Percentiles rank a stretch among this genome's conserved stretches.
Conservation (phyloP, 1,140 invertebrate genomes). For the Micrasema longulum region DNA sequence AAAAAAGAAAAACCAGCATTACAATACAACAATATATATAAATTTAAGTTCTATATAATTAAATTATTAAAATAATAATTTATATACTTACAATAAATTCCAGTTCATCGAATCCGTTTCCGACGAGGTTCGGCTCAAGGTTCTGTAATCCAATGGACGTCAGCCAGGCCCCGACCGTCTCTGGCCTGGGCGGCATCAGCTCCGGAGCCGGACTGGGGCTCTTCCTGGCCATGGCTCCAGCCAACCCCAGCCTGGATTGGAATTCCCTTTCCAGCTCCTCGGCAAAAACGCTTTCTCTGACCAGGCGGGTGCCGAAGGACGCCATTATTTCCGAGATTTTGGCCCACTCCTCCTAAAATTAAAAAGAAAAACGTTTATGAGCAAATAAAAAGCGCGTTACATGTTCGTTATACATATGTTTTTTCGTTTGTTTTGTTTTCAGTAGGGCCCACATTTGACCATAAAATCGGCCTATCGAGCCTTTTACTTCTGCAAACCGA, state of each 20-base stretch:
- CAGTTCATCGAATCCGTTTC: constrained; percentile 92
- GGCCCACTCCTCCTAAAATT: constrained; percentile 87
- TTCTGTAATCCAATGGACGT: constrained; percentile 81
- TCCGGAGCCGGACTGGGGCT: constrained; percentile 47
- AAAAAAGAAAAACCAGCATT: no score
- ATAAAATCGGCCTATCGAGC: no score
- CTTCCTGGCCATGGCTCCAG: constrained; percentile 62
- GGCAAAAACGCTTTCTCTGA: constrained; percentile 85
- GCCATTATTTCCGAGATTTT: constrained; percentile 96
- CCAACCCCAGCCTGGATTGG: constrained; percentile 75
- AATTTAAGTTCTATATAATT: no score
- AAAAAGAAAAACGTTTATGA: constrained; percentile 50
- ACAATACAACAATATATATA: no score
- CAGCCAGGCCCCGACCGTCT: constrained; percentile 82
- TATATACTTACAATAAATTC: constrained; percentile 93
- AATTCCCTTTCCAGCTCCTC: constrained; percentile 87
- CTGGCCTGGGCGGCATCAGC: constrained; percentile 54
- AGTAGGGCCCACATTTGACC: no score
- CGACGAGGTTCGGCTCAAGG: constrained; percentile 85
- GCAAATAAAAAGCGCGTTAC: no score
- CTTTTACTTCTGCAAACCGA: no score
- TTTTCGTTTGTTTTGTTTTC: no score
- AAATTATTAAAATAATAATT: no score
- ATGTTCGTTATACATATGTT: no score
- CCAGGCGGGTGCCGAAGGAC: constrained; percentile 85